Evolutionary conservation across 2,888 invertebrate species (phyloP).

Genomic region (Desoria tigrina): DNA sequence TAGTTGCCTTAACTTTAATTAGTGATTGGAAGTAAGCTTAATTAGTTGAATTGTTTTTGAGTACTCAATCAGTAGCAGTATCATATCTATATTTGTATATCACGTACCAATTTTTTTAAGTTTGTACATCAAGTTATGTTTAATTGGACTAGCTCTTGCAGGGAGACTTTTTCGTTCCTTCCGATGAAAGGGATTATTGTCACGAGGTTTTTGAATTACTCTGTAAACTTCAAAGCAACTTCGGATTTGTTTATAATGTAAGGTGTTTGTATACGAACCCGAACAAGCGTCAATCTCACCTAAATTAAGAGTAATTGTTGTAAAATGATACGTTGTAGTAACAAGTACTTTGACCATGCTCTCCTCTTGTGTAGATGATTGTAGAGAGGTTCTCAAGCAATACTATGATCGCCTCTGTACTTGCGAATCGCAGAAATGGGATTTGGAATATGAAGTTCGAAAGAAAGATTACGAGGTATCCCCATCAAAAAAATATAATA

Average conservation of each 20-base stretch:
- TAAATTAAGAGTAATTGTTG: no score
- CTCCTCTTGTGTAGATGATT: conserved; percentile 66
- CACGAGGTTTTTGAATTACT: no score
- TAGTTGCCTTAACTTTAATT: conserved; percentile 8
- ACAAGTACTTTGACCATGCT: neutral
- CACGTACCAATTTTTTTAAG: no score
- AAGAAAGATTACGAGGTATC: conserved; percentile 46
- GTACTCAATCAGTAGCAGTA: no score
- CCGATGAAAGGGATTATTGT: neutral
- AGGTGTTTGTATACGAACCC: no score
- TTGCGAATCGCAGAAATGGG: conserved; percentile 99
- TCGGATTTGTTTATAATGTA: no score
- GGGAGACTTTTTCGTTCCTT: conserved; percentile 28
- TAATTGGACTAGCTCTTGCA: conserved; percentile 20
- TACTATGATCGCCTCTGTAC: conserved; percentile 95
- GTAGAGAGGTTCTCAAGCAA: conserved; percentile 91
- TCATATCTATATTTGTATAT: no score
- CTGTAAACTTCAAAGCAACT: no score
- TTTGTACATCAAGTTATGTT: no score
- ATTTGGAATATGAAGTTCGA: conserved; percentile 97
- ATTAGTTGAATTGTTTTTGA: no score
- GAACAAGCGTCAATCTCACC: no score
- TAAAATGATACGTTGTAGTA: no score
- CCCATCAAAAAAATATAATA: neutral
- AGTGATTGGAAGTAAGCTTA: neutral